Percentiles rank a stretch among this genome's conserved stretches.
These are phyloP conservation scores for Drosophila mayaguana DNA, from an alignment of 2,888 invertebrate species.

Conservation along the genomic window DNA sequence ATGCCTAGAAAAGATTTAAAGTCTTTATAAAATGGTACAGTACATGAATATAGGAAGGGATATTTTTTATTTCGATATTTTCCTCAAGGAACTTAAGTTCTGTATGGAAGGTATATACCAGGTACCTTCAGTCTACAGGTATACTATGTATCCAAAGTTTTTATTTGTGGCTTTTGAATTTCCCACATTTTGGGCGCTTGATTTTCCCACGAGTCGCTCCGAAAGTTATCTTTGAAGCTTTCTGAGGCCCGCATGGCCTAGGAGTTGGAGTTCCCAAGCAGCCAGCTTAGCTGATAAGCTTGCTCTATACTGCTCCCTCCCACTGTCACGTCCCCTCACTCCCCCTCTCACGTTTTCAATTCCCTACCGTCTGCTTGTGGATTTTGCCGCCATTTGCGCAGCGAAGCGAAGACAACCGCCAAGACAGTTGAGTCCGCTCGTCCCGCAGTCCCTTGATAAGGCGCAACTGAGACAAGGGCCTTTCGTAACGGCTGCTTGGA, in stretches of 20 bases:
- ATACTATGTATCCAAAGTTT: neutral
- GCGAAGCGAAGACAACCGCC: slow-evolving; percentile 70
- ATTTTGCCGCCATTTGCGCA: slow-evolving; percentile 77
- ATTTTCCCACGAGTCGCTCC: slow-evolving; percentile 51
- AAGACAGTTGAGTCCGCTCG: slow-evolving; percentile 56
- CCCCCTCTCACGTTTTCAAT: neutral
- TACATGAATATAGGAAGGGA: too few relatives aligned
- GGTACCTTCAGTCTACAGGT: neutral
- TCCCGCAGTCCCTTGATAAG: slow-evolving; percentile 28
- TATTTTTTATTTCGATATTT: too few relatives aligned
- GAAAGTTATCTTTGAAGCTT: slow-evolving; percentile 62
- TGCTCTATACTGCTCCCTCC: neutral
- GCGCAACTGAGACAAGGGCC: slow-evolving; percentile 7
- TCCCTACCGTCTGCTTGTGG: slow-evolving; percentile 17
- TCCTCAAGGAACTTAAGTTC: neutral
- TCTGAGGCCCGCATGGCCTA: slow-evolving; percentile 56
- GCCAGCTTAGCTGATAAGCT: slow-evolving; percentile 36
- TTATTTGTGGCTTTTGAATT: neutral
- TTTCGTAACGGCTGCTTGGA: slow-evolving; percentile 46
- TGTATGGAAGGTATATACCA: neutral
- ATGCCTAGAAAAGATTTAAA: too few relatives aligned
- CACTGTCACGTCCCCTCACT: neutral
- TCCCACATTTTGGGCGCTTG: slow-evolving; percentile 41
- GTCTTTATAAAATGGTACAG: too few relatives aligned
- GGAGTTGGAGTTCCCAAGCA: slow-evolving; percentile 23